phyloP scores from a whole-genome alignment of 2,113 vertebrate species.

The Donacobius atricapilla region DNA sequence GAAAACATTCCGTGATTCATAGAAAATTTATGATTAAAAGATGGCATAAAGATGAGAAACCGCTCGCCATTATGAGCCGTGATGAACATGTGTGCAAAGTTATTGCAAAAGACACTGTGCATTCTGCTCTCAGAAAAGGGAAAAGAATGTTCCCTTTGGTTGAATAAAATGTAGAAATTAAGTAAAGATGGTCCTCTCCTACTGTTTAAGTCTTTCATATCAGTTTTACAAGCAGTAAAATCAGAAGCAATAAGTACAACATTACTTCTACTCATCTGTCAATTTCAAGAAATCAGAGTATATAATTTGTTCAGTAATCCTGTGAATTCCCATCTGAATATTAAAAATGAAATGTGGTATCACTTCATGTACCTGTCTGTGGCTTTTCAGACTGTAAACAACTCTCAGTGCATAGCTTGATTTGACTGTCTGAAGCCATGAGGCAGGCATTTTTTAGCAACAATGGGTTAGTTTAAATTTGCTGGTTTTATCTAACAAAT shows the following conservation, averaged over 20 bases:
- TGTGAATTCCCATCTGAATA: slow-evolving; percentile 31
- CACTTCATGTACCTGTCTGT: slow-evolving; percentile 22
- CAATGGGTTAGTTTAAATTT: background rate
- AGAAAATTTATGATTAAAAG: slow-evolving; percentile 70
- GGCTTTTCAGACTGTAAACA: slow-evolving; percentile 36
- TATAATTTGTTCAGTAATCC: slow-evolving; percentile 40
- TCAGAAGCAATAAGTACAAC: slow-evolving; percentile 47
- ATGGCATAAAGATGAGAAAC: slow-evolving; percentile 66
- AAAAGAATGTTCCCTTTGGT: slow-evolving; percentile 41
- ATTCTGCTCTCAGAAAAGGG: slow-evolving; percentile 32
- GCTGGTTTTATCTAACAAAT: background rate
- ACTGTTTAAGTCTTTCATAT: slow-evolving; percentile 64
- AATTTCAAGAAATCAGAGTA: slow-evolving; percentile 41
- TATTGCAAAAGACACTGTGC: slow-evolving; percentile 27
- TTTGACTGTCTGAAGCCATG: background rate
- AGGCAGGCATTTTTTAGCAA: background rate
- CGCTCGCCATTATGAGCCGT: slow-evolving; percentile 15
- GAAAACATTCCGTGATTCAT: slow-evolving; percentile 52
- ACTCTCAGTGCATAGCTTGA: background rate
- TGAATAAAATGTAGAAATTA: slow-evolving; percentile 57
- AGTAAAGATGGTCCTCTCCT: slow-evolving; percentile 61
- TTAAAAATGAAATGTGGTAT: slow-evolving; percentile 20
- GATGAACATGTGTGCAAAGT: slow-evolving; percentile 60
- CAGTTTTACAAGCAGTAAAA: slow-evolving; percentile 64
- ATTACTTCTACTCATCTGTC: slow-evolving; percentile 48